Conservation (phyloP, 1,140 invertebrate genomes). For the Trypoxylus dichotomus region DNA sequence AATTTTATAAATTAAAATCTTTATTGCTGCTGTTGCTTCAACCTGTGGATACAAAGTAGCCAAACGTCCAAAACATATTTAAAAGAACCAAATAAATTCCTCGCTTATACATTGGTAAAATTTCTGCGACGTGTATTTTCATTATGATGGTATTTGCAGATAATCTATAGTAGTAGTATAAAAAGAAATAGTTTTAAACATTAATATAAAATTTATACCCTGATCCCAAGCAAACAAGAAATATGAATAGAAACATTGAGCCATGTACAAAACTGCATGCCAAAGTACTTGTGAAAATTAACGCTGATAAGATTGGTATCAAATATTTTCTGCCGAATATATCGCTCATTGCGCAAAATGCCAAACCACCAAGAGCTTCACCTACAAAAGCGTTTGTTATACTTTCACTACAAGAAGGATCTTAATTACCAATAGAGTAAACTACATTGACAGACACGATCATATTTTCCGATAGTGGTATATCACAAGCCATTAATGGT, state of each 20-base stretch:
- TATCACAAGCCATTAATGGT: slow-evolving; percentile 41
- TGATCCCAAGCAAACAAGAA: slow-evolving; percentile 37
- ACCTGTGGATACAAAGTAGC: slow-evolving; percentile 38
- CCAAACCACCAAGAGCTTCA: slow-evolving; percentile 40
- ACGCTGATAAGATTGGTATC: slow-evolving; percentile 36
- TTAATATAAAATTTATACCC: slow-evolving; percentile 36
- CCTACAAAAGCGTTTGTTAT: slow-evolving; percentile 36
- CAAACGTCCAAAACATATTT: slow-evolving; percentile 40
- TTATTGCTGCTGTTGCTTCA: slow-evolving; percentile 10
- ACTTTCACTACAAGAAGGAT: not conserved
- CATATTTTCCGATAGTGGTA: slow-evolving; percentile 32
- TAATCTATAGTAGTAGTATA: slow-evolving; percentile 35
- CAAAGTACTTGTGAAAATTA: slow-evolving; percentile 42
- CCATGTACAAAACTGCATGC: slow-evolving; percentile 42
- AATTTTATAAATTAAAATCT: not conserved
- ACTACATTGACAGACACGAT: slow-evolving; percentile 34
- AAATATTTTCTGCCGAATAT: slow-evolving; percentile 44
- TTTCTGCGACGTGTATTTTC: slow-evolving; percentile 43
- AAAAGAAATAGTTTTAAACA: not conserved
- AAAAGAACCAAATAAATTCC: slow-evolving; percentile 38
- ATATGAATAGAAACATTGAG: slow-evolving; percentile 36
- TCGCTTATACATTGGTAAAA: slow-evolving; percentile 37
- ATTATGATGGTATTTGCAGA: slow-evolving; percentile 35
- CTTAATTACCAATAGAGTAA: slow-evolving; percentile 35
- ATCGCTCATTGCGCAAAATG: slow-evolving; percentile 38